Base-by-base conservation (phyloP, 2,888 invertebrate species). In the Drosophila eohydei region DNA sequence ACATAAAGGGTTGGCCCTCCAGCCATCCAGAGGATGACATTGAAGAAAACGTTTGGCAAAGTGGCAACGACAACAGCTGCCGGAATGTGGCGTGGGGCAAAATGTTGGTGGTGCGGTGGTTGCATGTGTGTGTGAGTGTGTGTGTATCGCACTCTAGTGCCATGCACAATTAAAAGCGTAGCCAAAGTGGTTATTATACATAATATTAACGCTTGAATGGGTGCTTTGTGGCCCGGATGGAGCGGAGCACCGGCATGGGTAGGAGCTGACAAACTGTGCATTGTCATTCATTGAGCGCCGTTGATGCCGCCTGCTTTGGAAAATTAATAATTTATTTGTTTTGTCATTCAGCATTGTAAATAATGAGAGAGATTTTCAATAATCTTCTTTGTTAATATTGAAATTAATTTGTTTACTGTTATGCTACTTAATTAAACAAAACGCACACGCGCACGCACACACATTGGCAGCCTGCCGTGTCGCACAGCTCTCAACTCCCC, bases 371-470 rank as follows among this genome's bases (percentile, higher is more conserved):
- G 86, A 87, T 87, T 87, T 89, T 89, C 86, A 87, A 89, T 87
- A 87, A 87, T 88, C 86, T 87, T 88, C 86, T 89, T 89, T 87
- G 86, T 87, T 87, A 87, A 87, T 87, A 87, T 89, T 87, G 87
- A 89, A 89, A 87, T 87, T 89, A 89, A 87, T 87, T 87, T 87
- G 86, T 87, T 87, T 87, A 88, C 88, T 81, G 90, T 89, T 88
- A 74, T 88, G 86, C 90, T 81, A 89, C 86, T 87, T 89, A 87
- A 87, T 87, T 87, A 87, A 88, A 89, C 86, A 87, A 78, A 89
- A 77, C 78, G 78, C 62, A 62, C 67, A 66, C 71, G 68, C 71
- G 36, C 52, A n/a, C 38, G 9, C 58, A 48, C 38, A 30, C 57
- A 65, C 51, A 43, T 64, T 46, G 59, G 44, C 72, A 64, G 16